A percentile compares a stretch with the other conserved stretches of the same genome.
phyloP scores from a whole-genome alignment of 2,888 invertebrate species.

The Perithous albicinctus region DNA sequence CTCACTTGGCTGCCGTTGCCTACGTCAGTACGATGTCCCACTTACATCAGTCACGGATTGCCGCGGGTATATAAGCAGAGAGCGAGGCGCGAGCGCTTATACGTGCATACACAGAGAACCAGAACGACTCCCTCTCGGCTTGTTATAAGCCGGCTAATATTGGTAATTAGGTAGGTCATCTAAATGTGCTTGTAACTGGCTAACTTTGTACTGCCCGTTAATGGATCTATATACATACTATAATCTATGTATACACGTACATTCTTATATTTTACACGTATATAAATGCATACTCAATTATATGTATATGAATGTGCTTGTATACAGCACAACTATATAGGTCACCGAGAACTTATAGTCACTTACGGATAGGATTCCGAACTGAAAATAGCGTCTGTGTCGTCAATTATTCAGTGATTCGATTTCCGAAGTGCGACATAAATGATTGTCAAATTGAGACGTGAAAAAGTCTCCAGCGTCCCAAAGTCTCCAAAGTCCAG shows the following conservation, averaged over 20 bases:
- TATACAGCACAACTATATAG: constrained; percentile 49
- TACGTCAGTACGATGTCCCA: constrained; percentile 81
- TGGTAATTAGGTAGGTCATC: constrained; percentile 74
- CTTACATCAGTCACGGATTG: constrained; percentile 79
- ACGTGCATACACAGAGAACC: constrained; percentile 1
- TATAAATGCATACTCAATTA: neutral
- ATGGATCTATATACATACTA: constrained; percentile 33
- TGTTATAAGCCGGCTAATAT: constrained; percentile 70
- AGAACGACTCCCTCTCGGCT: constrained; percentile 60
- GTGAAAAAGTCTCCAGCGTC: too few species aligned
- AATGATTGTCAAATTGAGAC: neutral
- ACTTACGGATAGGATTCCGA: neutral
- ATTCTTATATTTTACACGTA: neutral
- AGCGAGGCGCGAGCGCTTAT: constrained; percentile 7
- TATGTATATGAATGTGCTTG: constrained; percentile 14
- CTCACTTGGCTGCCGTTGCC: constrained; percentile 62
- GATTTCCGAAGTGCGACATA: constrained; percentile 1
- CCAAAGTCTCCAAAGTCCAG: too few species aligned
- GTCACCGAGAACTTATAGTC: constrained; percentile 36
- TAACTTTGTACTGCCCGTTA: constrained; percentile 53
- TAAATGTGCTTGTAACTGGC: constrained; percentile 66
- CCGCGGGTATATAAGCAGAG: constrained; percentile 67
- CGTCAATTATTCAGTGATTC: constrained; percentile 29
- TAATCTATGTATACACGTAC: constrained; percentile 8
- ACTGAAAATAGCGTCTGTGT: constrained; percentile 11